These are phyloP conservation scores for Myodes glareolus DNA, from an alignment of 2,113 vertebrate genomes.

Conservation along the genomic window DNA sequence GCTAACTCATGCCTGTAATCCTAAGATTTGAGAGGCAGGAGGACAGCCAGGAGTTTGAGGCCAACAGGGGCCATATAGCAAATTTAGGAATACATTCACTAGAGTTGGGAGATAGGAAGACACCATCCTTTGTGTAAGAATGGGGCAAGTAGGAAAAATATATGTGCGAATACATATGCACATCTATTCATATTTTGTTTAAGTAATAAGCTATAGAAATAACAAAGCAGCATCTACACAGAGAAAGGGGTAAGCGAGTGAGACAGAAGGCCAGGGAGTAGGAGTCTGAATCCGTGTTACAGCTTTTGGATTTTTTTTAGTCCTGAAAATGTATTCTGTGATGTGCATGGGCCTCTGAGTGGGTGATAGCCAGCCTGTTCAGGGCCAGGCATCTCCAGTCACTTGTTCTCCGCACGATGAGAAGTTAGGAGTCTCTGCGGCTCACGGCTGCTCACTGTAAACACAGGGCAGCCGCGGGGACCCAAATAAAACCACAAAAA, in stretches of 20 bases:
- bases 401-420: not conserved
- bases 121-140: not conserved
- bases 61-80: not conserved
- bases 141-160: not conserved
- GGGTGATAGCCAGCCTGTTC: not conserved
- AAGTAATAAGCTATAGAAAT: not conserved
- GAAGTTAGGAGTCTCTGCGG: not conserved
- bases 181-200: not conserved
- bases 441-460: not conserved
- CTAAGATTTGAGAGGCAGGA: not conserved
- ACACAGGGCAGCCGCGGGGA: not conserved
- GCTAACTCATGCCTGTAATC: not conserved
- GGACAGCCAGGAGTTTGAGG: not conserved
- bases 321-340: not conserved
- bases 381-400: not conserved
- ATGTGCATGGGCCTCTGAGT: not conserved
- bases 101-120: not conserved
- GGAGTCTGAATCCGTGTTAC: not conserved
- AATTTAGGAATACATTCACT: not conserved
- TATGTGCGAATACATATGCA: no score
- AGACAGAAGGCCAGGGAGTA: not conserved
- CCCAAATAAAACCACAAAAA: not conserved
- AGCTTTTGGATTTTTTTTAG: not conserved
- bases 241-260: not conserved
- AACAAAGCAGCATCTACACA: not conserved